Conservation (phyloP, 2,113 vertebrate genomes). For the Nesogale talazaci region DNA sequence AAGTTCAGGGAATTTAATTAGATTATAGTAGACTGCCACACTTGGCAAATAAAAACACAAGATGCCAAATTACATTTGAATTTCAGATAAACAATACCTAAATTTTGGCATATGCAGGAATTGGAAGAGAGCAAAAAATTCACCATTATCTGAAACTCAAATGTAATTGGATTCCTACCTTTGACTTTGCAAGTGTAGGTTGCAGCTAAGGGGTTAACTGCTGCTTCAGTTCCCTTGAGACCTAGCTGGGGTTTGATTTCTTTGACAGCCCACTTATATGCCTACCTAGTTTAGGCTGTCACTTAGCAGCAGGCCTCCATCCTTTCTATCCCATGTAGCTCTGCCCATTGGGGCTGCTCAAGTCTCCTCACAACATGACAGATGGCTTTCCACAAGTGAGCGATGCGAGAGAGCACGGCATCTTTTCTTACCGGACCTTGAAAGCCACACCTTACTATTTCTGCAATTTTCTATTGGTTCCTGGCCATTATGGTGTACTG, state of each 20-base stretch:
- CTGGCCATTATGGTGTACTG: neutral
- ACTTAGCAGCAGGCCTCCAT: neutral
- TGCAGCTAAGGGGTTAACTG: neutral
- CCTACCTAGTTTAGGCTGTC: neutral
- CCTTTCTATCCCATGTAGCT: neutral
- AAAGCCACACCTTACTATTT: neutral
- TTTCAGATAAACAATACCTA: conserved; percentile 1
- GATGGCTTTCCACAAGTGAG: neutral
- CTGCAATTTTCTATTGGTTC: neutral
- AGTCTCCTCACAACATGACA: neutral
- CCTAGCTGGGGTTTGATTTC: neutral
- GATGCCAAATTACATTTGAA: neutral
- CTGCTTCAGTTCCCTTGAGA: neutral
- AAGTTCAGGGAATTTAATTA: neutral
- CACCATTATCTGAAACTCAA: neutral
- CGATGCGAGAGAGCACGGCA: neutral
- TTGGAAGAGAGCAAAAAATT: neutral
- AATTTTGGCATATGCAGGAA: neutral
- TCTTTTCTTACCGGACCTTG: neutral
- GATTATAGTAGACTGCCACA: neutral
- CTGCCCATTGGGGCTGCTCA: neutral
- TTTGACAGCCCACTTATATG: neutral
- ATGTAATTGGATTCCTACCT: neutral
- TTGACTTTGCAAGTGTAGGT: neutral
- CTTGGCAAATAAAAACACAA: neutral